Conservation (phyloP, 2,113 vertebrate species). For the Isurus oxyrinchus region DNA sequence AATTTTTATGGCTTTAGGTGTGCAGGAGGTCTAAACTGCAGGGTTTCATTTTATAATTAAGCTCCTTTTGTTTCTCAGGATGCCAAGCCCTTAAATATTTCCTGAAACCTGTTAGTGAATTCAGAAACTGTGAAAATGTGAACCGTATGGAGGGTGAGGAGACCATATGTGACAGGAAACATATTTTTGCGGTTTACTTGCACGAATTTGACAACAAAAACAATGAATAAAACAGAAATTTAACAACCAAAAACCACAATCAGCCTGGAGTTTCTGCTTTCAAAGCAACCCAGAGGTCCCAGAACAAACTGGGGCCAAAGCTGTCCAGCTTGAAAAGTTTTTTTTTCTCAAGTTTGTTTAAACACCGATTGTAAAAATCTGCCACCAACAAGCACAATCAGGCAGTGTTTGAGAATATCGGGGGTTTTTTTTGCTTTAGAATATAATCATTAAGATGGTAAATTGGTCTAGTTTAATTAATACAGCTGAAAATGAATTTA, state of each 20-base stretch:
- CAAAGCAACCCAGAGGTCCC: neutral
- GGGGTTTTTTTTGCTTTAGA: neutral
- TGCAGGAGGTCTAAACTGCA: neutral
- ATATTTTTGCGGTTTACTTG: constrained; percentile 32
- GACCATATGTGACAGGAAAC: constrained; percentile 35
- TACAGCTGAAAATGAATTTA: neutral
- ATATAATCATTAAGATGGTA: no score
- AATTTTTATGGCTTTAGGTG: neutral
- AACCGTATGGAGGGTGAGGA: constrained; percentile 3
- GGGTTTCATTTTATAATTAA: neutral
- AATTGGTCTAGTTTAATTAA: neutral
- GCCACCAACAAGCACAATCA: neutral
- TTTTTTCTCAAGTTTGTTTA: neutral
- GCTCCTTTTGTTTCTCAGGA: constrained; percentile 7
- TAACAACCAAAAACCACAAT: neutral
- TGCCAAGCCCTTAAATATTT: constrained; percentile 31
- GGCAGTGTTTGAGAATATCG: neutral
- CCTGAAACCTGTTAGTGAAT: constrained; percentile 28
- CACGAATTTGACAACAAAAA: constrained; percentile 18
- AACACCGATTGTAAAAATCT: neutral
- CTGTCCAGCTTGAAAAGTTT: no score
- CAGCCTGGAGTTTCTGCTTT: neutral
- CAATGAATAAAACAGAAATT: constrained; percentile 22
- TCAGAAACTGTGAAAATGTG: constrained; percentile 30
- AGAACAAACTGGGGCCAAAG: neutral